Percentiles rank a stretch among this genome's conserved stretches.
Conservation (phyloP, 2,888 invertebrate genomes). For the Aleiodes leptofemur region DNA sequence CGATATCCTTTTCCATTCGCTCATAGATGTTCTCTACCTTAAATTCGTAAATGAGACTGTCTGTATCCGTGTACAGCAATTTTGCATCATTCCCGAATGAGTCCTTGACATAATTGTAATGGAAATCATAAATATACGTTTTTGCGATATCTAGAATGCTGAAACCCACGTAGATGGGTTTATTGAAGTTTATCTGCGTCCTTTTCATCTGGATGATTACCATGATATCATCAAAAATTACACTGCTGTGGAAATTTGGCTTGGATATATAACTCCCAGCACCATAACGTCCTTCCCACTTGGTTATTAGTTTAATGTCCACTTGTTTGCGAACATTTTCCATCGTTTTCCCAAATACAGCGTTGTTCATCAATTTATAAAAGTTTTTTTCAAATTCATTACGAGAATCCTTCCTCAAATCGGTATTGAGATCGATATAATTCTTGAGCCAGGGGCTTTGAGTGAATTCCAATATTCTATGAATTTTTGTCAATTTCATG, state of each 20-base stretch:
- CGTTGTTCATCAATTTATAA: no score
- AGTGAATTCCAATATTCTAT: no score
- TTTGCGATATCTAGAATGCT: constrained; percentile 50
- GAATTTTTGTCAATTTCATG: no score
- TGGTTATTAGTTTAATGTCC: no score
- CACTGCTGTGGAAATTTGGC: constrained; percentile 62
- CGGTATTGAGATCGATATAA: no score
- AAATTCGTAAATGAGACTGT: constrained; percentile 44
- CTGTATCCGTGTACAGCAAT: constrained; percentile 46
- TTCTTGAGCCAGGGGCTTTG: no score
- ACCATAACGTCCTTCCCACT: no score
- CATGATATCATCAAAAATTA: constrained; percentile 65
- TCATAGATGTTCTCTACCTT: constrained; percentile 30
- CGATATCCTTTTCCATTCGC: constrained; percentile 51
- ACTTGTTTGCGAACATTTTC: no score
- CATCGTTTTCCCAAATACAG: no score
- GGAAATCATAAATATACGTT: constrained; percentile 53
- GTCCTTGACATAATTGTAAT: constrained; percentile 47
- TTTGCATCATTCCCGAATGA: constrained; percentile 42
- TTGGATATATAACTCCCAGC: constrained; percentile 60
- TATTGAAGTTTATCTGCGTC: constrained; percentile 45
- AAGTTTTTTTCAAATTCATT: no score
- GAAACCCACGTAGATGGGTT: constrained; percentile 53
- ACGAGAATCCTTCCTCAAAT: no score
- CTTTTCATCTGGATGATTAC: constrained; percentile 63